Evolutionary conservation across 2,888 invertebrate species (phyloP).

Genomic region (Phengaris arion): DNA sequence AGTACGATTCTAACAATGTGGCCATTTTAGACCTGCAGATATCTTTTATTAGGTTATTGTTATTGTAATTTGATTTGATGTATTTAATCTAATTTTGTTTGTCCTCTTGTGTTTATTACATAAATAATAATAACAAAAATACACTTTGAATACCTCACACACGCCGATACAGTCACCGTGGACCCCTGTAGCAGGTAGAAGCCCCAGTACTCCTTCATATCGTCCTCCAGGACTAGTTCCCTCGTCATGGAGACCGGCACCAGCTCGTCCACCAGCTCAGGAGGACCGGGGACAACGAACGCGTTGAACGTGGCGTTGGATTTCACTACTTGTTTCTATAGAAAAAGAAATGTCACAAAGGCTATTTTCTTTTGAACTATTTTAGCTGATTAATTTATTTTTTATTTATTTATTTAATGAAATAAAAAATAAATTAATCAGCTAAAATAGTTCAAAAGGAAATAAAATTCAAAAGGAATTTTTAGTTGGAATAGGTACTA

Average conservation of each 20-base stretch:
- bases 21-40: no score
- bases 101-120: no score
- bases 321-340: slow-evolving; percentile 83
- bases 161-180: slow-evolving; percentile 85
- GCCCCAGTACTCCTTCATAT: slow-evolving; percentile 91
- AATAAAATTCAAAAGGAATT: no score
- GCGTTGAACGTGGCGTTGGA: slow-evolving; percentile 88
- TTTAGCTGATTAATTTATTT: background rate
- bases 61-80: no score
- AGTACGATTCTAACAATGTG: no score
- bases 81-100: no score
- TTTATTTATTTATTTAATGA: no score
- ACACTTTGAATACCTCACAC: slow-evolving; percentile 80
- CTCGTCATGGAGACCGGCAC: slow-evolving; percentile 84
- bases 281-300: slow-evolving; percentile 82
- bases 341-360: slow-evolving; percentile 1
- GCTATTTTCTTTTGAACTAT: background rate
- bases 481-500: no score
- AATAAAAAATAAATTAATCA: no score
- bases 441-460: background rate
- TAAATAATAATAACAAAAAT: background rate
- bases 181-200: slow-evolving; percentile 88
- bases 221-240: slow-evolving; percentile 84
- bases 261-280: slow-evolving; percentile 77
- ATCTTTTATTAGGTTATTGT: no score